Evolutionary conservation across 2,888 invertebrate species (phyloP).

Genomic region (Acrobasis consociella): DNA sequence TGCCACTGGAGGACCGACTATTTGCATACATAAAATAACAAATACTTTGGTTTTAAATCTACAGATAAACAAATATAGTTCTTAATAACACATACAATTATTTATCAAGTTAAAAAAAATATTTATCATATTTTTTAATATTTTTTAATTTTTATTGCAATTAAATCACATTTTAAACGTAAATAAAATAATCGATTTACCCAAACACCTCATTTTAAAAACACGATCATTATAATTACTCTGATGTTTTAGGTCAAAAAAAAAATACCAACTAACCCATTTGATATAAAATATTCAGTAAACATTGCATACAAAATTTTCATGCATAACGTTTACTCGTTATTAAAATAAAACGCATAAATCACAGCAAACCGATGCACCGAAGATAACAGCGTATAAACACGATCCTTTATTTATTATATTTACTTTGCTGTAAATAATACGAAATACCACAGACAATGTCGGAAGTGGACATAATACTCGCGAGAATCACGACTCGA

Average conservation of each 20-base stretch:
- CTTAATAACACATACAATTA: no score
- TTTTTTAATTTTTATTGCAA: no score
- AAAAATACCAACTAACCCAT: background rate
- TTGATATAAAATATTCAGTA: background rate
- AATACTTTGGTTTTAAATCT: no score
- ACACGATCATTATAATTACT: background rate
- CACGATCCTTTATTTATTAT: constrained; percentile 12
- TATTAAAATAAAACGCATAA: background rate
- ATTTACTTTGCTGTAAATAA: constrained; percentile 14
- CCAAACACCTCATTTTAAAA: background rate
- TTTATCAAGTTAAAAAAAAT: no score
- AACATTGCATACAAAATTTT: background rate
- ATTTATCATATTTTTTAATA: no score
- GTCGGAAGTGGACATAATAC: constrained; percentile 26
- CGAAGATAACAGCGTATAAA: constrained; percentile 7
- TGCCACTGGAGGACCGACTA: no score
- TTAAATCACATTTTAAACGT: background rate
- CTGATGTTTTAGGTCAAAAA: background rate
- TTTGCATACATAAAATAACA: no score
- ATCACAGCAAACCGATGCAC: background rate
- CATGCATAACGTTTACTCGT: no score
- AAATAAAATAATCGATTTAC: background rate
- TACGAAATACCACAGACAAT: constrained; percentile 23
- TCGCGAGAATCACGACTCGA: constrained; percentile 26
- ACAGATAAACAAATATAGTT: no score